These are phyloP conservation scores for Centruroides vittatus DNA, from an alignment of 1,140 invertebrate genomes.

Conservation along the genomic window DNA sequence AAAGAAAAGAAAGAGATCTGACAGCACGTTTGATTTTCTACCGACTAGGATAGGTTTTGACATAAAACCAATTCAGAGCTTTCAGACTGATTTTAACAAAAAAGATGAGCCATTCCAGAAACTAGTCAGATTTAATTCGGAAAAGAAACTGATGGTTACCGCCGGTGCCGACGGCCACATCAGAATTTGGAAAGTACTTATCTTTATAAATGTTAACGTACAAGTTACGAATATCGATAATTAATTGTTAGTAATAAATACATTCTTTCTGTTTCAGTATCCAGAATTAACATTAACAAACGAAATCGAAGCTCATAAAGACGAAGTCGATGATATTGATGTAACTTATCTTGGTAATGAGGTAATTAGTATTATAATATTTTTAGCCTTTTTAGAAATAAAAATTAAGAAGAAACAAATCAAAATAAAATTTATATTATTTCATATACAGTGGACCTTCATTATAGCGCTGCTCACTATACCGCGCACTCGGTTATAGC, in stretches of 20 bases:
- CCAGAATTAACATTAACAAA: constrained; percentile 52
- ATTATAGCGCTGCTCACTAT: too few species aligned
- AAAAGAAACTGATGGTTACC: constrained; percentile 64
- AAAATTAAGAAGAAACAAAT: too few species aligned
- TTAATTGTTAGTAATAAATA: background rate
- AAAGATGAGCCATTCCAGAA: constrained; percentile 61
- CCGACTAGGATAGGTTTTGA: constrained; percentile 27
- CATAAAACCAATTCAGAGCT: constrained; percentile 25
- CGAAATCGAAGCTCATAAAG: constrained; percentile 54
- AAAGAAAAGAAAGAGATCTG: background rate
- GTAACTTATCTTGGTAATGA: constrained; percentile 59
- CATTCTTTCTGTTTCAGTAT: constrained; percentile 33
- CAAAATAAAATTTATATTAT: background rate
- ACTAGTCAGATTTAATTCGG: constrained; percentile 62
- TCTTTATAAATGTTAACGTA: too few species aligned
- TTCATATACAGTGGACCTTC: too few species aligned
- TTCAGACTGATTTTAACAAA: constrained; percentile 33
- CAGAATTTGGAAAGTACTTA: constrained; percentile 54
- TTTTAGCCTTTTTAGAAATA: too few species aligned
- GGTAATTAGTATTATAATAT: constrained; percentile 23
- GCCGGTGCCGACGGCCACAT: constrained; percentile 79
- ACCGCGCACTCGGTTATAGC: too few species aligned
- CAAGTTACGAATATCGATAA: too few species aligned
- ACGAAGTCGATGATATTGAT: constrained; percentile 83
- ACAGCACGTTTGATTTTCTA: background rate